phyloP scores from a whole-genome alignment of 2,888 invertebrate species.

The Lycia hirtaria region DNA sequence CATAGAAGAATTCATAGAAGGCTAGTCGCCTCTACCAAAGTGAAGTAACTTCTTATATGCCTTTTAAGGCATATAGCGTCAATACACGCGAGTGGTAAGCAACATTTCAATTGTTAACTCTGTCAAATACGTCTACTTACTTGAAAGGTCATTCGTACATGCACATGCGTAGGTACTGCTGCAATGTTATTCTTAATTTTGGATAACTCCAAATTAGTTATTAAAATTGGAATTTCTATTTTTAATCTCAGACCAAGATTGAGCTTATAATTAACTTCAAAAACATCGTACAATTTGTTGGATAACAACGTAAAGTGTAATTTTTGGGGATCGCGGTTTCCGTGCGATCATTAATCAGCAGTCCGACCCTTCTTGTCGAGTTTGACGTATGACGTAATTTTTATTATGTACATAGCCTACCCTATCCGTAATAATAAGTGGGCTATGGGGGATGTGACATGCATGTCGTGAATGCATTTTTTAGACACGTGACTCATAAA shows the following conservation, averaged over 20 bases:
- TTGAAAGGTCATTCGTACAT: too few species aligned
- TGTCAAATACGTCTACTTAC: too few species aligned
- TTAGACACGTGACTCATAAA: conserved; percentile 13
- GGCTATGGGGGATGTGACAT: conserved; percentile 24
- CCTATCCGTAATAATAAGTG: conserved; percentile 32
- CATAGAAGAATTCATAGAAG: too few species aligned
- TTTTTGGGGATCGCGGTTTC: conserved; percentile 64
- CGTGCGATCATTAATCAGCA: conserved; percentile 72
- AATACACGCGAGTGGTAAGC: too few species aligned
- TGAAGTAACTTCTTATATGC: too few species aligned
- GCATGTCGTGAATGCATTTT: conserved; percentile 6
- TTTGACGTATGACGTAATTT: conserved; percentile 74
- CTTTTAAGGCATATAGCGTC: too few species aligned
- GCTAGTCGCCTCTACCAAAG: too few species aligned
- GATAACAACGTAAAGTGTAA: conserved; percentile 66
- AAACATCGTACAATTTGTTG: conserved; percentile 42
- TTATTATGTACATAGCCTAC: conserved; percentile 50
- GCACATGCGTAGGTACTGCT: too few species aligned
- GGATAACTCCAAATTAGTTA: not conserved
- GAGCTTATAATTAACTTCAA: not conserved
- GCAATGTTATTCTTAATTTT: too few species aligned
- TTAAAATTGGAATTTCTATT: not conserved
- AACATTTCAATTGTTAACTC: too few species aligned
- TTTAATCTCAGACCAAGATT: too few species aligned
- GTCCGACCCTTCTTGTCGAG: conserved; percentile 55